Base-by-base conservation (phyloP, 2,797 vertebrate genomes). In the Hydrophis major region DNA sequence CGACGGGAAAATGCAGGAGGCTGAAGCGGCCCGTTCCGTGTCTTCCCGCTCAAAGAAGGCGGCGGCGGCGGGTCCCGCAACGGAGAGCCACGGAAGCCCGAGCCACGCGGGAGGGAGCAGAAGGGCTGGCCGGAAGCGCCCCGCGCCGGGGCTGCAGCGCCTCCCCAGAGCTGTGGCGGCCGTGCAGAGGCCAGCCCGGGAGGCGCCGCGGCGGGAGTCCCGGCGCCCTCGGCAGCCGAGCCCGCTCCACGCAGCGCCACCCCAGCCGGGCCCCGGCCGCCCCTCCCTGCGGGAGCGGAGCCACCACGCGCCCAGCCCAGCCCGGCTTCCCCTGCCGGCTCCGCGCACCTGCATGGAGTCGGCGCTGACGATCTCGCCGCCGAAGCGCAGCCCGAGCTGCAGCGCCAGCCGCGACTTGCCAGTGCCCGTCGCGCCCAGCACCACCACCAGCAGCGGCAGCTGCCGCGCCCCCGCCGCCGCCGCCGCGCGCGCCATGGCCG, bases 341-440 rank as follows among this genome's bases (percentile, higher is more conserved):
- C 13, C 20, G 89, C 93, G 11, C 97, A 99, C 99, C 99, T 99
- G 99, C 99, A 99, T 99, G 95, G 99, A 99, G 96, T 99, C 99
- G 1, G 99, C 99, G 97, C 99, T 99, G 97, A 99, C 98, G 91
- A 99, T 98, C 95, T 99, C 99, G 4, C 98, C 99, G 87, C 97
- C 97, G 1, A 99, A 97, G 28, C 98, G 97, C 96, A 97, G 98
- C 47, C 98, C 98, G 27, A 99, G 96, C 96, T 99, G 98, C 74
- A 99, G 97, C 2, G 99, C 99, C 96, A 99, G 97, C 59, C 98
- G 98, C 90, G 99, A 99, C 91, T 99, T 99, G 0, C 99, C 99
- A 87, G 98, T 99, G 56, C 99, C 99, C 11, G 99, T 99, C 42
- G 99, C 98, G 86, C 99, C 99, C 11, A 99, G 96, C 97, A 99